Evolutionary conservation across 2,888 invertebrate genomes (phyloP).

Genomic region (Strigamia crassipes): DNA sequence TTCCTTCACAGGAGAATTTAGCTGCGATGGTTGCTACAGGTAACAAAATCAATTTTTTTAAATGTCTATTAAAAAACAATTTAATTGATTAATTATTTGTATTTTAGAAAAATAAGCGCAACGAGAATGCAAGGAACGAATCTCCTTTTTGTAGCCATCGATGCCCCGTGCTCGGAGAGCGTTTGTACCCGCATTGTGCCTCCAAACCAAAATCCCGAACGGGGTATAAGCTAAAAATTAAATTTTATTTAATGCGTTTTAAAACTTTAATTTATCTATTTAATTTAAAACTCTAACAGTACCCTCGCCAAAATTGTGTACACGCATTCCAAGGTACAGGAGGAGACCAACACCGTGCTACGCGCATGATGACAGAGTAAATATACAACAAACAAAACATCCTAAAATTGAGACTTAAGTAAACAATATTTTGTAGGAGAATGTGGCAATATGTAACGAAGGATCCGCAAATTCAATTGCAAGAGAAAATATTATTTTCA

Average conservation of each 20-base stretch:
- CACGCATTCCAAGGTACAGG: conserved; percentile 12
- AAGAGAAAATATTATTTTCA: neutral
- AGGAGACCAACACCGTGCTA: neutral
- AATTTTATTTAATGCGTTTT: neutral
- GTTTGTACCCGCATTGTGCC: neutral
- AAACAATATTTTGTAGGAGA: neutral
- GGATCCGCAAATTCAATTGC: neutral
- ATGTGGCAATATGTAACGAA: neutral
- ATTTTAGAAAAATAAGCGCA: conserved; percentile 43
- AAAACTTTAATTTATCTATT: neutral
- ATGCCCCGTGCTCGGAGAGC: neutral
- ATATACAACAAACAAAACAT: neutral
- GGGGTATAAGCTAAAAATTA: neutral
- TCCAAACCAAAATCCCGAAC: neutral
- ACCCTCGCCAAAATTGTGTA: neutral
- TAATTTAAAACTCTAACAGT: neutral
- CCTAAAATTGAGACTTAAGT: neutral
- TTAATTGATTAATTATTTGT: neutral
- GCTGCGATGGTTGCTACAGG: neutral
- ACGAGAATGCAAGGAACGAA: conserved; percentile 12
- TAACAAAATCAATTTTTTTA: neutral
- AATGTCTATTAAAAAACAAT: no score
- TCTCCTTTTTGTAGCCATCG: conserved; percentile 36
- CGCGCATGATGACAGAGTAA: conserved; percentile 3
- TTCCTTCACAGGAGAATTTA: neutral